Percentiles rank a stretch among this genome's conserved stretches.
Conservation (phyloP, 2,888 invertebrate genomes). For the Amphipyra berbera region DNA sequence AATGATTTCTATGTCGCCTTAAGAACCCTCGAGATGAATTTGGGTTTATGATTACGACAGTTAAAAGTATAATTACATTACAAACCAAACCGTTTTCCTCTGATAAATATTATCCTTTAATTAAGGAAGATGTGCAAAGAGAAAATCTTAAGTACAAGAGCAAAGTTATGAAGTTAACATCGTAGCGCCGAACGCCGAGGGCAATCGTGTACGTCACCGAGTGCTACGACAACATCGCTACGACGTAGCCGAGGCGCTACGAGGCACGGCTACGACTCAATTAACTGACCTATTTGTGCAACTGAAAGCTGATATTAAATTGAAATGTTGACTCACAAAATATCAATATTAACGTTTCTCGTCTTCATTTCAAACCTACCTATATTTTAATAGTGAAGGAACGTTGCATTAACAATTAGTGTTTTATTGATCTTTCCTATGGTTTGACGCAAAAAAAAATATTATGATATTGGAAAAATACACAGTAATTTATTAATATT, state of each 20-base stretch:
- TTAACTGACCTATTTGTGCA: slow-evolving; percentile 23
- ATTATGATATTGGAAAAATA: too few relatives aligned
- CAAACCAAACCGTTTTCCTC: neutral
- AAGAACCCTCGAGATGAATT: too few relatives aligned
- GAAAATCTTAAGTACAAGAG: slow-evolving; percentile 17
- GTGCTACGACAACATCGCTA: slow-evolving; percentile 36
- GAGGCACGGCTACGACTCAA: slow-evolving; percentile 23
- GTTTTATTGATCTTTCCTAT: too few relatives aligned
- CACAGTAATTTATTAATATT: too few relatives aligned
- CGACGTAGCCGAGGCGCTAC: slow-evolving; percentile 27
- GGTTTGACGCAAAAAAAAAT: too few relatives aligned
- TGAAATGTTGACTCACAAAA: slow-evolving; percentile 1
- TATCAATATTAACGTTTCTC: neutral
- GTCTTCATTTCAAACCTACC: neutral
- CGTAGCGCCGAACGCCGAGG: slow-evolving; percentile 5
- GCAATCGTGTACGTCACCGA: slow-evolving; percentile 26
- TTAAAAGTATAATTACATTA: neutral
- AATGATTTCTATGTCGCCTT: too few relatives aligned
- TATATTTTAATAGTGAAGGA: too few relatives aligned
- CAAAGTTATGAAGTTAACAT: slow-evolving; percentile 19
- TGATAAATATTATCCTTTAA: slow-evolving; percentile 17
- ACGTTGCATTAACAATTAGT: too few relatives aligned
- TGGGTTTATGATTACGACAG: neutral
- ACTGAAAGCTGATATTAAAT: slow-evolving; percentile 18
- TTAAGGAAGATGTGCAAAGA: slow-evolving; percentile 17